A percentile compares a stretch with the other conserved stretches of the same genome.
Evolutionary conservation across 2,797 vertebrate genomes (phyloP).

Genomic region (Coluber constrictor): DNA sequence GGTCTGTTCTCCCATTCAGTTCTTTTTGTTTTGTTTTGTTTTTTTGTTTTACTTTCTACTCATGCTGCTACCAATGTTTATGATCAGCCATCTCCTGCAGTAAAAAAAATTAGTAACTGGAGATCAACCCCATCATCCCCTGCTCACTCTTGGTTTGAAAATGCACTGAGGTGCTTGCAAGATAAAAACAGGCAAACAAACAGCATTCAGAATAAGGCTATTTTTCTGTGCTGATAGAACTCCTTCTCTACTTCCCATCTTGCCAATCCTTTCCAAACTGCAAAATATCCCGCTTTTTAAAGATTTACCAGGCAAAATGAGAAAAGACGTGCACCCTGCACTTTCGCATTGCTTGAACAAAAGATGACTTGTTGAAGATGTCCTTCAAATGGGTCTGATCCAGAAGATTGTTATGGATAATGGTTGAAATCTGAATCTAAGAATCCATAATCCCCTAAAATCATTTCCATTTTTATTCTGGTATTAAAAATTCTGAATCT

Average conservation of each 20-base stretch:
- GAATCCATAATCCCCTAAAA: not conserved
- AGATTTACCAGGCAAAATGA: not conserved
- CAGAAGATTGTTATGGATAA: not conserved
- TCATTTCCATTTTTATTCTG: not conserved
- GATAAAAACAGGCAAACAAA: not conserved
- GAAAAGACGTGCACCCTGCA: not conserved
- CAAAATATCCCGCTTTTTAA: not conserved
- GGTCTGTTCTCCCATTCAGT: not conserved
- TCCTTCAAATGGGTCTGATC: not conserved
- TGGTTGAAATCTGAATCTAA: not conserved
- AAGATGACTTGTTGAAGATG: not conserved
- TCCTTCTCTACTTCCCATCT: not conserved
- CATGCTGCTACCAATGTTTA: not conserved
- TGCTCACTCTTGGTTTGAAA: not conserved
- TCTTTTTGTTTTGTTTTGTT: not conserved
- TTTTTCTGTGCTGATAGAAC: not conserved
- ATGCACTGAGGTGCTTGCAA: not conserved
- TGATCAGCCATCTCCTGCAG: not conserved
- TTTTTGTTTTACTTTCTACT: not conserved
- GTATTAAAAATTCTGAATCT: not conserved
- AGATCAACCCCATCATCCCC: not conserved
- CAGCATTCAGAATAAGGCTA: not conserved
- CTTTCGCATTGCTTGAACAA: not conserved
- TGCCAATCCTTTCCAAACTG: not conserved
- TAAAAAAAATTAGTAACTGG: not conserved